A percentile compares a stretch with the other conserved stretches of the same genome.
Evolutionary conservation across 2,113 vertebrate species (phyloP).

Genomic region (Oxyura jamaicensis): DNA sequence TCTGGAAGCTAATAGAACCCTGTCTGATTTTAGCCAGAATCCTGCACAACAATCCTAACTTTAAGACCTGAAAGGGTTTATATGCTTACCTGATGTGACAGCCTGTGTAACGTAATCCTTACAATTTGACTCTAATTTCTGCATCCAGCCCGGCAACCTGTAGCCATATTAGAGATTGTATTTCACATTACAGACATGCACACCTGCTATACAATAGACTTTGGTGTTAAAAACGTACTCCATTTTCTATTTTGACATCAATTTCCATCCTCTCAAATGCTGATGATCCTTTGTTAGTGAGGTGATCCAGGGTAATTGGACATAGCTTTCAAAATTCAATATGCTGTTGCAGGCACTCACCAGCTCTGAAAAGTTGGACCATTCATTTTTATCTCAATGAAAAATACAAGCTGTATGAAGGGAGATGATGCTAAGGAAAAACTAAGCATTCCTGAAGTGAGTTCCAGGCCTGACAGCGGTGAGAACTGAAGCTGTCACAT

Average conservation of each 20-base stretch:
- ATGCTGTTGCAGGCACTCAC: not conserved
- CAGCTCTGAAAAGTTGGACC: not conserved
- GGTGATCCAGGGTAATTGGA: not conserved
- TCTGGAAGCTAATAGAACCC: not conserved
- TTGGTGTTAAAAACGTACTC: not conserved
- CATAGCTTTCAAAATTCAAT: not conserved
- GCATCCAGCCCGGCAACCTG: not conserved
- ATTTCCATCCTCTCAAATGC: not conserved
- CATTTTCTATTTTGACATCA: not conserved
- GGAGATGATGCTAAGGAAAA: not conserved
- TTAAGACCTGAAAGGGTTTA: not conserved
- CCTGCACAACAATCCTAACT: not conserved
- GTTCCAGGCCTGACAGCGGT: not conserved
- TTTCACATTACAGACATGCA: not conserved
- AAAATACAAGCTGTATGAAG: not conserved
- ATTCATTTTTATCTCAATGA: not conserved
- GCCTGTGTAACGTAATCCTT: not conserved
- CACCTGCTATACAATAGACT: not conserved
- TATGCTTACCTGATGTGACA: not conserved
- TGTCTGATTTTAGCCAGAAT: not conserved
- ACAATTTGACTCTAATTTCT: not conserved
- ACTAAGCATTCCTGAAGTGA: not conserved
- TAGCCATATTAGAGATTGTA: not conserved
- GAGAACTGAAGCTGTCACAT: not conserved
- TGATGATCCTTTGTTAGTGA: not conserved